Evolutionary conservation across 1,140 invertebrate species (phyloP).

Genomic region (Ditylenchus dipsaci): DNA sequence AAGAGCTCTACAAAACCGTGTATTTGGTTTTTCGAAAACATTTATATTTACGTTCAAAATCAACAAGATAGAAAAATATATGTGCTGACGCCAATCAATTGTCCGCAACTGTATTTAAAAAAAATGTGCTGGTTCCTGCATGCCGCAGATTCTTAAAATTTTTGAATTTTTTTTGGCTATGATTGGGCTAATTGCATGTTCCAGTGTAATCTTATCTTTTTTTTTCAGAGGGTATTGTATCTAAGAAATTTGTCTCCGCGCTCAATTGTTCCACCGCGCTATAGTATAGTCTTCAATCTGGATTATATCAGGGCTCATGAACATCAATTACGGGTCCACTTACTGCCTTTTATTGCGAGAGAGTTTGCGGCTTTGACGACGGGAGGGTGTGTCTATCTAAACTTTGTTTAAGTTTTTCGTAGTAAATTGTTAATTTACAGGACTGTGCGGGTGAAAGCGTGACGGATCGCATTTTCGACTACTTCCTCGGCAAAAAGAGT

Average conservation of each 20-base stretch:
- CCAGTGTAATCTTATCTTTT: too few species aligned
- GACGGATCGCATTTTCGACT: conserved; percentile 23
- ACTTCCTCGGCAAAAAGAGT: conserved; percentile 11
- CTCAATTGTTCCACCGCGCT: conserved; percentile 24
- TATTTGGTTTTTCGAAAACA: too few species aligned
- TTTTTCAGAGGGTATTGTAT: conserved; percentile 27
- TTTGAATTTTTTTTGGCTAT: too few species aligned
- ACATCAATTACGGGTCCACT: conserved; percentile 18
- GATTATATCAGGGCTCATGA: conserved; percentile 21
- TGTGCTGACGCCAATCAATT: too few species aligned
- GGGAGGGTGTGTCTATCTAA: conserved; percentile 6
- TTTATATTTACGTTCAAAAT: too few species aligned
- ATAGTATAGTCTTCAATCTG: conserved; percentile 21
- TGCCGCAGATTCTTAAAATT: too few species aligned
- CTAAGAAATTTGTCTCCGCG: conserved; percentile 25
- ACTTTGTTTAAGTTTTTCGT: neutral
- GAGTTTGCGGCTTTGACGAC: conserved; percentile 31
- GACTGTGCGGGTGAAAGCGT: conserved; percentile 27
- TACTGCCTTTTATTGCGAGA: conserved; percentile 26
- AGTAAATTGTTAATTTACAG: conserved; percentile 9
- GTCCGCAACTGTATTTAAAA: too few species aligned
- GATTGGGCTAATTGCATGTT: too few species aligned
- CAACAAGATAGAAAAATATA: too few species aligned
- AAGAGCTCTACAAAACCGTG: too few species aligned
- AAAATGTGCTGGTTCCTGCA: too few species aligned